Evolutionary conservation across 2,797 vertebrate species (phyloP), one percentile per base, ranked within the genome.

Genomic region (Amniataba percoides): DNA sequence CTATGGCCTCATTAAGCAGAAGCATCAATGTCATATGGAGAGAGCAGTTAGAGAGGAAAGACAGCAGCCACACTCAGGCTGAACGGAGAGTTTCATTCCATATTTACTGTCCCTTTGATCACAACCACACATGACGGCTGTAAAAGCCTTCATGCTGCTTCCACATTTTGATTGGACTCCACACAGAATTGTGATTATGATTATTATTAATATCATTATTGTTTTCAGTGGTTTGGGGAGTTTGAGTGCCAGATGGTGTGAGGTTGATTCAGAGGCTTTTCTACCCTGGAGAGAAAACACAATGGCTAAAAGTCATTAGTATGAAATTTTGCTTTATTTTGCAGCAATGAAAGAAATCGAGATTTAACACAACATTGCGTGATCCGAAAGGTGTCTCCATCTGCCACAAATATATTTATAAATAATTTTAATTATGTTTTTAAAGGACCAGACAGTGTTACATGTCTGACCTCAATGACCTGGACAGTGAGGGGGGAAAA

Each of bases 21-120:
- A 34, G 12, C 70, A 71, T 78, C 49, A 65, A 46, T 73, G 81
- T 82, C 72, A 63, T 70, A 58, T 68, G 61, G 74, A 49, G 66
- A 58, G 60, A 67, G 62, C 53, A 49, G 46, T 69, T 68, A 76
- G 56, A 58, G 80, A 49, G 61, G 40, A 13, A 52, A 78, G 56
- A 55, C 57, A 40, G 68, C 74, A 74, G 84, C 58, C 66, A 43
- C 61, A 71, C 61, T 59, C 36, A 13, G 21, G 43, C 55, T 79
- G 63, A 74, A 46, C 40, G 51, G 31, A 55, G 19, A 27, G 42
- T 73, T 52, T 25, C 43, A 65, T 42, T 34, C 10, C 42, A 52
- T 69, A 62, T 82, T 70, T 59, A 71, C 42, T 11, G 16, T 62
- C 15, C 11, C 0, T 78, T 82, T 69, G 56, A 68, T 79, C 40